These are phyloP conservation scores for Megaceryle maxima DNA, from an alignment of 2,113 vertebrate genomes.

Conservation along the genomic window DNA sequence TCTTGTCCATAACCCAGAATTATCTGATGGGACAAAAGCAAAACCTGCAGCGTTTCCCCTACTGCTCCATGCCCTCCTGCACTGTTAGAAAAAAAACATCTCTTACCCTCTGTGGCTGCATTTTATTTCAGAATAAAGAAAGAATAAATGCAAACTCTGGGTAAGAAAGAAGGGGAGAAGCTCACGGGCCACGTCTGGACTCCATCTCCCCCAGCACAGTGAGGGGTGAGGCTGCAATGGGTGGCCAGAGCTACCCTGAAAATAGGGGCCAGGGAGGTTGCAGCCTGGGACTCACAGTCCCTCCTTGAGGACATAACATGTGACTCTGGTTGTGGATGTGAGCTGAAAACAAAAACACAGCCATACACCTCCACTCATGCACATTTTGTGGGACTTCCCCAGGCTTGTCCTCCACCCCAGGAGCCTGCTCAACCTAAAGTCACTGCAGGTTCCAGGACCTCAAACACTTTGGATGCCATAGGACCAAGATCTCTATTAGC, in stretches of 20 bases:
- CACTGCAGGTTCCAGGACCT: not conserved
- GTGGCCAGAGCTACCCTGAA: not conserved
- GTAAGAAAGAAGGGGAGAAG: not conserved
- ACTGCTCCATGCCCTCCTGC: not conserved
- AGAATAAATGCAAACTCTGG: not conserved
- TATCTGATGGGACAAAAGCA: not conserved
- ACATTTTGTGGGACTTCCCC: not conserved
- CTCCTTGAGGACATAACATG: fast-evolving
- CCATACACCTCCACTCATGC: fast-evolving
- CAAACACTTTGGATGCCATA: not conserved
- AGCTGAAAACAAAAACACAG: not conserved
- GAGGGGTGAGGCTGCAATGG: not conserved
- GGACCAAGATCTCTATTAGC: not conserved
- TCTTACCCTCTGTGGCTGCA: not conserved
- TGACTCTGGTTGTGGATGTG: fast-evolving
- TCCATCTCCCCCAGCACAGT: not conserved
- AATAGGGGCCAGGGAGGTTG: not conserved
- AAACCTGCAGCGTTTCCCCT: not conserved
- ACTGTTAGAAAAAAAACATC: not conserved
- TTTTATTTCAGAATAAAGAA: not conserved
- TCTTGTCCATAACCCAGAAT: not conserved
- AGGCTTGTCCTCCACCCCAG: not conserved
- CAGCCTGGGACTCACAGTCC: not conserved
- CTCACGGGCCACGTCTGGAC: not conserved
- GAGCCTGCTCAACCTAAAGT: not conserved